Base-by-base conservation (phyloP, 2,797 vertebrate genomes). In the Harpagifer antarcticus region DNA sequence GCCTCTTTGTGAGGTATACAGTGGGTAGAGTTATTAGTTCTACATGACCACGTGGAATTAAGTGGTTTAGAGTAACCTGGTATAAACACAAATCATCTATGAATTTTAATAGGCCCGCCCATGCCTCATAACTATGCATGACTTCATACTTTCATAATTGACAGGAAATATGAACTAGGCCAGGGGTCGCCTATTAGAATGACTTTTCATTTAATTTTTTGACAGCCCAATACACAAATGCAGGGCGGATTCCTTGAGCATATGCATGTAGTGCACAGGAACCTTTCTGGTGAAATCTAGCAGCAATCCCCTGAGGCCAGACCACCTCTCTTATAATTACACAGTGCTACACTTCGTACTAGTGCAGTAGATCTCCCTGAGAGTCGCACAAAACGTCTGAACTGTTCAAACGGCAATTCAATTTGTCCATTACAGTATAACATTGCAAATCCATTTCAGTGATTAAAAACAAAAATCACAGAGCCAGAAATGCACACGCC, bases 181-280 rank as follows among this genome's bases (percentile, higher is more conserved):
- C 96, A 98, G 95, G 96, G 96, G 97, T 97, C 95, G 95, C 96
- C 97, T 96, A 96, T 98, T 98, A 98, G 97, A 99, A 96, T 97
- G 98, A 97, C 97, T 99, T 98, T 97, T 97, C 98, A 98, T 99
- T 98, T 96, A 96, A 96, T 97, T 96, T 97, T 96, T 95, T 99
- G 98, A 99, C 97, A 99, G 96, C 94, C 90, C 70, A 94, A 95
- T 95, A 96, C 95, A 96, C 95, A 95, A 95, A 96, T 90, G 94
- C 93, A 65, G 92, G 82, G 85, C 86, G 91, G 94, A 91, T 96
- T 96, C 96, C 96, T 95, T 92, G 90, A 95, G 93, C 89, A 93
- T 92, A 86, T 91, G 91, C 88, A 88, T 95, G 92, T 95, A 88
- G 93, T 92, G 93, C 91, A 88, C 86, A 82, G 92, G 94, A 92